These are phyloP conservation scores for Cliona cf. orientalis DNA, from an alignment of 37 sponge, comb jelly and placozoan genomes.

Conservation along the genomic window DNA sequence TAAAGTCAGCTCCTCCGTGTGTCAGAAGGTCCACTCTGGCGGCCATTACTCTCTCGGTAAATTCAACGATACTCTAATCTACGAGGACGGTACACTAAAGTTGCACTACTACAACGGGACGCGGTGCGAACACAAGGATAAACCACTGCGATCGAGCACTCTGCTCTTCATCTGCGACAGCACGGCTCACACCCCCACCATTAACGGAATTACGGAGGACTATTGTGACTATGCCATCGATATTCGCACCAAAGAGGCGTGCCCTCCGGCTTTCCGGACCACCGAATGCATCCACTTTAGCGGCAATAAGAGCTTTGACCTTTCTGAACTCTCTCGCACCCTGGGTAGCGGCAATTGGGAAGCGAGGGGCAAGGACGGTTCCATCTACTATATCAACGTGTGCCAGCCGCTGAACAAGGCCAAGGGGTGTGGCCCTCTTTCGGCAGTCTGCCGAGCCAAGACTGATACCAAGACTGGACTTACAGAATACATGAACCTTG, in stretches of 20 bases:
- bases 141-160: slow-evolving; percentile 22
- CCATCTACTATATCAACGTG: slow-evolving; percentile 65
- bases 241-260: slow-evolving; percentile 53
- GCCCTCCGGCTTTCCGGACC: slow-evolving; percentile 60
- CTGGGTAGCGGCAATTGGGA: slow-evolving; percentile 50
- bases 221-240: slow-evolving; percentile 67
- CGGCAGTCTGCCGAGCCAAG: slow-evolving; percentile 52
- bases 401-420: slow-evolving; percentile 65
- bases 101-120: slow-evolving; percentile 37
- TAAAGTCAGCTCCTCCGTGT: slow-evolving; percentile 23
- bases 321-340: slow-evolving; percentile 33
- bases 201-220: slow-evolving; percentile 43
- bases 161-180: slow-evolving; percentile 67
- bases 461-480: not conserved
- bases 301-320: slow-evolving; percentile 30
- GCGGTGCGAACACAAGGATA: slow-evolving; percentile 3
- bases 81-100: slow-evolving; percentile 55
- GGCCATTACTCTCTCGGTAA: slow-evolving; percentile 27
- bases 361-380: slow-evolving; percentile 20
- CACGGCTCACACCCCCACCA: slow-evolving; percentile 2
- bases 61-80: slow-evolving; percentile 45
- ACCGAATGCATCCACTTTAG: slow-evolving; percentile 43
- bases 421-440: slow-evolving; percentile 51
- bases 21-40: slow-evolving; percentile 26
- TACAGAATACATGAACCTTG: slow-evolving; percentile 38